Conservation (phyloP, 2,797 vertebrate genomes). For the Gymnoscopelus microlampas region DNA sequence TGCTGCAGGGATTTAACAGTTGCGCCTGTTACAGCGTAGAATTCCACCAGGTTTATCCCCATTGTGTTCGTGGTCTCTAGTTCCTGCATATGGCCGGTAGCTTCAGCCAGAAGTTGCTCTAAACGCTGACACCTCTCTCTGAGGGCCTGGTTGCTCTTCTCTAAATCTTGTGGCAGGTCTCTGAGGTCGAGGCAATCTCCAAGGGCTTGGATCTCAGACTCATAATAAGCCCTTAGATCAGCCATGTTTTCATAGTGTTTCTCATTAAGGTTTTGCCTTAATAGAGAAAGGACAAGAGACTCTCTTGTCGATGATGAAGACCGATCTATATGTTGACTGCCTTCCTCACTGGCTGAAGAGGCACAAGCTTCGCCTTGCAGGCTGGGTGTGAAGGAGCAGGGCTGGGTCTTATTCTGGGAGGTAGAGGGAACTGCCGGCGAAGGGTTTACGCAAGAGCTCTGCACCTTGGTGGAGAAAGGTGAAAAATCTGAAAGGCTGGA, state of each 20-base stretch:
- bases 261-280: conserved; percentile 86
- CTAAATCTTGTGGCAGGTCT: conserved; percentile 73
- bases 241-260: conserved; percentile 86
- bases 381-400: no score
- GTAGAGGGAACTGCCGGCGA: not conserved
- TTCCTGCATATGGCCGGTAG: conserved; percentile 74
- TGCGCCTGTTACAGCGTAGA: conserved; percentile 34
- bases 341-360: no score
- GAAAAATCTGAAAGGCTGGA: no score
- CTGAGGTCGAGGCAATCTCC: conserved; percentile 82
- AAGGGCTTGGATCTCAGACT: conserved; percentile 83
- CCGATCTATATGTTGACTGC: no score
- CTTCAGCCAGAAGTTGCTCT: conserved; percentile 82
- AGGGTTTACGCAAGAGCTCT: conserved; percentile 59
- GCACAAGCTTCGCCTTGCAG: no score
- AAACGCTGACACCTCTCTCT: conserved; percentile 84
- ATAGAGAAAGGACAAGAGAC: conserved; percentile 55
- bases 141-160: conserved; percentile 82
- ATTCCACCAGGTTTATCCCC: conserved; percentile 85
- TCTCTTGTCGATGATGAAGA: no score
- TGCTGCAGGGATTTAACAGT: conserved; percentile 80
- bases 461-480: no score
- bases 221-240: conserved; percentile 88
- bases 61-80: conserved; percentile 88
- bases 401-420: no score